Evolutionary conservation across 2,888 invertebrate species (phyloP).

Genomic region (Agrotis segetum): DNA sequence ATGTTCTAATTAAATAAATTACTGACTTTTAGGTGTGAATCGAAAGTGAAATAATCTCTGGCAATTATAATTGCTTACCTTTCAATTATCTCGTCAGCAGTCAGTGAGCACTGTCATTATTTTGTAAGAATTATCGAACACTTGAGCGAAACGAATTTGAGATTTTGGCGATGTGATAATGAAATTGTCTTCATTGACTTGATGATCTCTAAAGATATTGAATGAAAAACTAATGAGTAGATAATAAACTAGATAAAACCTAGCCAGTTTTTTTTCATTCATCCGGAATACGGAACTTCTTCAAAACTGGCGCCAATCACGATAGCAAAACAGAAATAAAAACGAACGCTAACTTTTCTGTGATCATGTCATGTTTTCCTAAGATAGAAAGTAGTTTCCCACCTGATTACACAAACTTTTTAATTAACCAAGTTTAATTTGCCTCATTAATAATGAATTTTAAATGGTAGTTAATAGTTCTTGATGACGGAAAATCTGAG

Average conservation of each 20-base stretch:
- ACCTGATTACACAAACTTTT: constrained; percentile 47
- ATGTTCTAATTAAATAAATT: constrained; percentile 68
- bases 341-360: constrained; percentile 32
- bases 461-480: constrained; percentile 36
- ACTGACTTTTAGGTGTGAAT: constrained; percentile 66
- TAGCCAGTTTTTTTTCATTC: not conserved
- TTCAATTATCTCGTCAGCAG: constrained; percentile 60
- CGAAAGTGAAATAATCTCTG: constrained; percentile 72
- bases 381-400: constrained; percentile 59
- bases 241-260: constrained; percentile 9
- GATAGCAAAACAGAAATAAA: constrained; percentile 40
- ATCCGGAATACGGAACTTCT: constrained; percentile 47
- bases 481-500: constrained; percentile 47
- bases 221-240: constrained; percentile 21
- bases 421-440: constrained; percentile 46
- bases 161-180: constrained; percentile 20
- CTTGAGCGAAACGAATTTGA: constrained; percentile 9
- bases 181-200: not conserved
- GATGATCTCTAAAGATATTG: constrained; percentile 4
- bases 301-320: constrained; percentile 33
- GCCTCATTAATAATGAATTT: constrained; percentile 41
- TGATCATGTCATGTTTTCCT: constrained; percentile 47
- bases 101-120: constrained; percentile 37
- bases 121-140: constrained; percentile 52
- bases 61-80: constrained; percentile 60